A percentile compares a stretch with the other conserved stretches of the same genome.
phyloP scores from a whole-genome alignment of 2,113 vertebrate species.

The Coracopsis vasa region DNA sequence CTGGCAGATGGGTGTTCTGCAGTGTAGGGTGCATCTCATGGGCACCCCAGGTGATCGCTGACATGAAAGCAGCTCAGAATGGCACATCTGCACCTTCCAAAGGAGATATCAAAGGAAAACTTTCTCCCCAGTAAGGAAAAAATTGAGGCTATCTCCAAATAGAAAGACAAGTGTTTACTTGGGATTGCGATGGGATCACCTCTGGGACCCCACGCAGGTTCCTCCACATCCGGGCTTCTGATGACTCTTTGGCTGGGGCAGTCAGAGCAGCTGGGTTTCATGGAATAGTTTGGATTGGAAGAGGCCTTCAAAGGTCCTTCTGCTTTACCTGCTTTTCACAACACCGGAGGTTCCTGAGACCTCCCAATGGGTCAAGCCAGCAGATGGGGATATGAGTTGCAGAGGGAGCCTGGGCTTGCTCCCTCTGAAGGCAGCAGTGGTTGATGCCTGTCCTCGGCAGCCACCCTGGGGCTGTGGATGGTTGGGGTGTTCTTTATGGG shows the following conservation, averaged over 20 bases:
- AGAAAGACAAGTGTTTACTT: neutral
- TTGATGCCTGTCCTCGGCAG: neutral
- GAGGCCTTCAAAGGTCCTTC: neutral
- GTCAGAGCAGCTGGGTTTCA: neutral
- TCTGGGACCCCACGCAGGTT: neutral
- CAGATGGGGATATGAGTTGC: too few species aligned
- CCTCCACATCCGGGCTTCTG: neutral
- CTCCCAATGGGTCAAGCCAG: neutral
- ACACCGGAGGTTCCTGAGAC: neutral
- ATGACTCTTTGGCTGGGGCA: neutral
- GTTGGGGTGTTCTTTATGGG: neutral
- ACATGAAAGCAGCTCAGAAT: neutral
- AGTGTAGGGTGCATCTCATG: fast-evolving
- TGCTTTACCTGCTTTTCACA: neutral
- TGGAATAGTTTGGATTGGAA: neutral
- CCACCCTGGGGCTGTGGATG: fast-evolving
- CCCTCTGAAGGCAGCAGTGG: neutral
- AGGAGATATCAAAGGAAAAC: neutral
- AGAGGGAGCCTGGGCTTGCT: neutral
- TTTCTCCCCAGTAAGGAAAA: neutral
- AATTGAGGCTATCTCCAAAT: neutral
- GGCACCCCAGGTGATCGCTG: fast-evolving
- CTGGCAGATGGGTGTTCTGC: neutral
- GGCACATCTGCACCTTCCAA: neutral
- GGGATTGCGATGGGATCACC: neutral